Evolutionary conservation across 2,888 invertebrate genomes (phyloP).

Genomic region (Caenorhabditis imperialis): DNA sequence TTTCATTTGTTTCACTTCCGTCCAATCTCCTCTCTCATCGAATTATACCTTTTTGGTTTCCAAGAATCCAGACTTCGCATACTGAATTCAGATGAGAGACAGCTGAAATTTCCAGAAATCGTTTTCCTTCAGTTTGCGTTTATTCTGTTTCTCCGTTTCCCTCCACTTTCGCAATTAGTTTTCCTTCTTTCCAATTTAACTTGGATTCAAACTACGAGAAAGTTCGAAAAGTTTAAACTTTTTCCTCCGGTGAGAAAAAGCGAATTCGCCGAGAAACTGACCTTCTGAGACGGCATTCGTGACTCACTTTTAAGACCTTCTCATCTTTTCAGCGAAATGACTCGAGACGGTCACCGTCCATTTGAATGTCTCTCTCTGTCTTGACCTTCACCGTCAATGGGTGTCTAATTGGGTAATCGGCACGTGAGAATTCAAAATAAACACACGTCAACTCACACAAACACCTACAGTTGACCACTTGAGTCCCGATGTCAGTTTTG

Average conservation of each 20-base stretch:
- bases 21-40: too few species aligned
- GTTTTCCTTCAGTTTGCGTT: neutral
- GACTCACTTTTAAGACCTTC: slow-evolving; percentile 6
- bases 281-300: neutral
- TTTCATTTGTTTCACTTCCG: too few species aligned
- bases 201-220: too few species aligned
- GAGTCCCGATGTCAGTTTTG: too few species aligned
- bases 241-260: too few species aligned
- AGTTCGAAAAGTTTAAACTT: too few species aligned
- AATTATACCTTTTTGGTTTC: too few species aligned
- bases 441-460: too few species aligned
- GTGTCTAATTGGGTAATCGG: slow-evolving; percentile 15
- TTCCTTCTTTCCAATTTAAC: neutral
- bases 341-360: neutral
- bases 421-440: slow-evolving; percentile 1
- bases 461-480: too few species aligned
- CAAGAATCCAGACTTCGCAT: too few species aligned
- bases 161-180: neutral
- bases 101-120: neutral
- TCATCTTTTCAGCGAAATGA: slow-evolving; percentile 26
- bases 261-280: slow-evolving; percentile 19
- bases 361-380: slow-evolving; percentile 9
- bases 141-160: neutral
- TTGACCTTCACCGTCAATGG: slow-evolving; percentile 27
- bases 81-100: neutral